phyloP scores from a whole-genome alignment of 2,888 invertebrate species.

The Cataglyphis altisquamis region DNA sequence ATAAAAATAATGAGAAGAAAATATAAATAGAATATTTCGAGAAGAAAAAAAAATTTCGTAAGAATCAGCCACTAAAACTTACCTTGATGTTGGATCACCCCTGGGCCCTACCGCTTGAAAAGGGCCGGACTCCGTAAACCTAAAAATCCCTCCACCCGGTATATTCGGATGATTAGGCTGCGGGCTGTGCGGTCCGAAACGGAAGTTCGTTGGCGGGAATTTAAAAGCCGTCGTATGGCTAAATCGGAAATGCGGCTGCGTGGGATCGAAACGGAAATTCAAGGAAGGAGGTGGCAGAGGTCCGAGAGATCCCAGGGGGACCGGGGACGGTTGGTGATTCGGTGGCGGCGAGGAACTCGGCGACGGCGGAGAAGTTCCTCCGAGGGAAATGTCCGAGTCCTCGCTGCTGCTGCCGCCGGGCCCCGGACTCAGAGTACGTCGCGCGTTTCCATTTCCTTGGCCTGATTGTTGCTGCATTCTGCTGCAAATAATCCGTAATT shows the following conservation, averaged over 20 bases:
- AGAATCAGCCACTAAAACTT: conserved; percentile 33
- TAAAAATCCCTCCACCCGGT: conserved; percentile 83
- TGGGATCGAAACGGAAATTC: conserved; percentile 84
- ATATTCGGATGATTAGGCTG: conserved; percentile 85
- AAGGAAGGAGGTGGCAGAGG: conserved; percentile 83
- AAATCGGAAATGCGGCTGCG: conserved; percentile 84
- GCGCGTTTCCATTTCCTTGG: conserved; percentile 80
- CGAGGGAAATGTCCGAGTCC: conserved; percentile 85
- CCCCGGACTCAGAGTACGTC: conserved; percentile 83
- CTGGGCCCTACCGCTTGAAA: conserved; percentile 85
- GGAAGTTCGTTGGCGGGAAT: conserved; percentile 83
- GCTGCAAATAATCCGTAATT: conserved; percentile 56
- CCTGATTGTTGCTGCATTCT: conserved; percentile 86
- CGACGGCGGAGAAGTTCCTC: conserved; percentile 84
- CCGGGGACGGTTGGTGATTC: conserved; percentile 83
- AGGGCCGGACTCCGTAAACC: conserved; percentile 85
- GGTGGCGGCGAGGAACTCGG: conserved; percentile 84
- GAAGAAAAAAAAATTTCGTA: background rate
- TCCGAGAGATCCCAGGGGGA: conserved; percentile 82
- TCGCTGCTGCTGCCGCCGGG: conserved; percentile 84
- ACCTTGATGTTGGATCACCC: conserved; percentile 85
- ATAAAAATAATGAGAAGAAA: background rate
- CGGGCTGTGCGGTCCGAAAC: conserved; percentile 84
- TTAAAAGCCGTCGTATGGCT: conserved; percentile 84
- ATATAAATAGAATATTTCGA: conserved; percentile 8